Evolutionary conservation across 2,113 vertebrate genomes (phyloP).

Genomic region (Rhinoptilus africanus): DNA sequence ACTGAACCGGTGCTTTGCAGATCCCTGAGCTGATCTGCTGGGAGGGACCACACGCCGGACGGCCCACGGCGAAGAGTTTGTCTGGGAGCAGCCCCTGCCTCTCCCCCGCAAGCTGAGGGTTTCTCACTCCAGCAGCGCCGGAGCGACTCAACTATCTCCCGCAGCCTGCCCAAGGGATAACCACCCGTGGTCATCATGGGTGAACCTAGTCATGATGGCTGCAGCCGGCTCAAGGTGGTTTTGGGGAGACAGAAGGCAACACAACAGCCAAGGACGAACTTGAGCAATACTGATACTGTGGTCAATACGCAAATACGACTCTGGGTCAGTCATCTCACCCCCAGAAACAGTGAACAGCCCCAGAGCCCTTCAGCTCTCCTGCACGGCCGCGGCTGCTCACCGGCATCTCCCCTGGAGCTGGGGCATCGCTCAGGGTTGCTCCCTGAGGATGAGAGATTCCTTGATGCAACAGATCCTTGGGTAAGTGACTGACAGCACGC

Average conservation of each 20-base stretch:
- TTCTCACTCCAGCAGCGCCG: not conserved
- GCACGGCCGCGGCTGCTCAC: no score
- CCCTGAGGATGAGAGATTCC: not conserved
- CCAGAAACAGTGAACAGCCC: not conserved
- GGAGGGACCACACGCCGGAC: not conserved
- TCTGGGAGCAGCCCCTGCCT: not conserved
- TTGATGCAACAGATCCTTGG: not conserved
- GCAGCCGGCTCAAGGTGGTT: no score
- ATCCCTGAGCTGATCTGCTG: not conserved
- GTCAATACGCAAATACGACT: no score
- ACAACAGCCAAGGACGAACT: no score
- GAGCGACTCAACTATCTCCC: not conserved
- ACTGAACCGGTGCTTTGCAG: not conserved
- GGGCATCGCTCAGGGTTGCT: not conserved
- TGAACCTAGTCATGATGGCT: not conserved
- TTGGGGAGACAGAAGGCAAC: no score
- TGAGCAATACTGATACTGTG: no score
- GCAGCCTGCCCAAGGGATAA: not conserved
- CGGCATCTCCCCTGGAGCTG: not conserved
- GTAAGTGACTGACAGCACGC: not conserved
- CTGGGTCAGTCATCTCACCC: not conserved
- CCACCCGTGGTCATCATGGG: not conserved
- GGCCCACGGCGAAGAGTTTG: fast-evolving
- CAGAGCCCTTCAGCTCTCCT: not conserved
- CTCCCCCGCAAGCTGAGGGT: not conserved